Base-by-base conservation (phyloP, 2,797 vertebrate species). In the Rhyacichthys aspro region DNA sequence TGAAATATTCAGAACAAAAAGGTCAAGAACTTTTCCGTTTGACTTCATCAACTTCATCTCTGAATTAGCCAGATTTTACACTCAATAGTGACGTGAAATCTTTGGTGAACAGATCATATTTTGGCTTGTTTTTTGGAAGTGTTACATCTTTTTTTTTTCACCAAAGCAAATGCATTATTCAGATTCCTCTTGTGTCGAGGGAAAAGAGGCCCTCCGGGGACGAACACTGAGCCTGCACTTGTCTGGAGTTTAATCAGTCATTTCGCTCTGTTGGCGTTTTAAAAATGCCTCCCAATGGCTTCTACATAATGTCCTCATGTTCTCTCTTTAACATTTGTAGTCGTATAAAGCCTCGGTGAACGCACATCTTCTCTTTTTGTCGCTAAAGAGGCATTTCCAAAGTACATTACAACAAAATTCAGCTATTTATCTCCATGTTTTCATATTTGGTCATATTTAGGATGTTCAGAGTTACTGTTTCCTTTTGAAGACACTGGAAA, bases 141-240 rank as follows among this genome's bases (percentile, higher is more conserved):
- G 15, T 36, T 1, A 12, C 14, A 34, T 10, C n/a, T 10, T 3
- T 6, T 8, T n/a, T 49, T 47, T 47, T 11, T 11, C 6, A 3
- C n/a, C n/a, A 11, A 49, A 28, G 11, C 19, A 1, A 0, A 52
- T 49, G 12, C 32, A 49, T 66, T 55, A 46, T 55, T 58, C 43
- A 42, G 17, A 2, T 16, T 34, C 32, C 54, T 37, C 16, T 10
- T 39, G 43, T 43, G 9, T 32, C 44, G 50, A 32, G 17, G 37
- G 19, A 28, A 23, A 44, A 19, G 8, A 3, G 14, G 8, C 42
- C 43, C 44, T 11, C n/a, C 3, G 15, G 59, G 39, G 60, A 16
- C 8, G 16, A 42, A 41, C 17, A 19, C 43, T 23, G 2, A 41
- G 14, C n/a, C 18, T 38, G 3, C 3, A 47, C 19, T 18, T 4